Evolutionary conservation across 2,797 vertebrate species (phyloP).

Genomic region (Urocyon cinereoargenteus): DNA sequence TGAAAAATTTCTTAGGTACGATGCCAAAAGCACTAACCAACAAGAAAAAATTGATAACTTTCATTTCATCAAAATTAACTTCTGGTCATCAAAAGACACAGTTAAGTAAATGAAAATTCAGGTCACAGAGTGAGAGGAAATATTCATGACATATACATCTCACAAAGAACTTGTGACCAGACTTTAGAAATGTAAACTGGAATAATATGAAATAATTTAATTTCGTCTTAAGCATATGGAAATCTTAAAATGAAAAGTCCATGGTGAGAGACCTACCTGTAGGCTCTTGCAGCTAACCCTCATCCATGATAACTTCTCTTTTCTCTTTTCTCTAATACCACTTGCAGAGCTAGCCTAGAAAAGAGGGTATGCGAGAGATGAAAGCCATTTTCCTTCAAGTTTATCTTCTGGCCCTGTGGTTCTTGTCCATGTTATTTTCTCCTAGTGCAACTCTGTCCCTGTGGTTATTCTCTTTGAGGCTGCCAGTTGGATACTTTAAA

Average conservation of each 20-base stretch:
- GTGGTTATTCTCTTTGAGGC: background rate
- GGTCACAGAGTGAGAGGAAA: background rate
- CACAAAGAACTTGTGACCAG: background rate
- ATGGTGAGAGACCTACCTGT: background rate
- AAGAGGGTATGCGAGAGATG: background rate
- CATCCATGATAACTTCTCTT: background rate
- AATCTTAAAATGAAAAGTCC: background rate
- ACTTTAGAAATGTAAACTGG: background rate
- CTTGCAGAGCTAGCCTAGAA: background rate
- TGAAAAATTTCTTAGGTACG: background rate
- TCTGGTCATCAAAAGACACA: background rate
- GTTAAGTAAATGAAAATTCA: slow-evolving; percentile 40
- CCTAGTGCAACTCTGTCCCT: background rate
- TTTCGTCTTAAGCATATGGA: background rate
- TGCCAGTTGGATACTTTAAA: background rate
- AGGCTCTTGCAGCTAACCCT: background rate
- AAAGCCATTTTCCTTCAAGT: background rate
- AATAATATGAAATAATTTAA: background rate
- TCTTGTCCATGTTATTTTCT: background rate
- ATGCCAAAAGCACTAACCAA: background rate
- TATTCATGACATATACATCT: background rate
- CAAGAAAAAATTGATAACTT: background rate
- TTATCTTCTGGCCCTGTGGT: background rate
- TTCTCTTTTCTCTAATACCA: background rate
- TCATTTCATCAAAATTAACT: background rate